phyloP scores from a whole-genome alignment of 2,888 invertebrate species.

The Urechis unicinctus region DNA sequence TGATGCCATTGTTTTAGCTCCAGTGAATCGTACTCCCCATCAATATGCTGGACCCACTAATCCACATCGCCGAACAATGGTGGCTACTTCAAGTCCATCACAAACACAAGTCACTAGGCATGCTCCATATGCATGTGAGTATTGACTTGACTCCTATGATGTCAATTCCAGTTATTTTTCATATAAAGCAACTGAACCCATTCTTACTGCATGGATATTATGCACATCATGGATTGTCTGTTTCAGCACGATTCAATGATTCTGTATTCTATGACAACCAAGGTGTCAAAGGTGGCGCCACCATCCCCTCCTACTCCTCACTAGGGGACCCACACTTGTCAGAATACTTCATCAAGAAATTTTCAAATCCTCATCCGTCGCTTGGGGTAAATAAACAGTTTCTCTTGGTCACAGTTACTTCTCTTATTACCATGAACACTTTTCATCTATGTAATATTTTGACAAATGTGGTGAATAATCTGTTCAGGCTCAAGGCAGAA shows the following conservation, averaged over 20 bases:
- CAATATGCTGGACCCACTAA: background rate
- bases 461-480: background rate
- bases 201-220: background rate
- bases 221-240: background rate
- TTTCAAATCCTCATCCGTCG: slow-evolving; percentile 29
- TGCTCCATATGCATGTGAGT: slow-evolving; percentile 11
- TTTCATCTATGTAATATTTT: background rate
- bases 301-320: slow-evolving; percentile 35
- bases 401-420: background rate
- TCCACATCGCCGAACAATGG: background rate
- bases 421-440: background rate
- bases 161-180: background rate
- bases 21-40: too few species aligned
- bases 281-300: background rate
- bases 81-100: background rate
- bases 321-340: slow-evolving; percentile 44
- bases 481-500: too few species aligned
- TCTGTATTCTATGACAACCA: background rate
- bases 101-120: slow-evolving; percentile 3
- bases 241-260: slow-evolving; percentile 3
- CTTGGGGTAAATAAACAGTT: background rate
- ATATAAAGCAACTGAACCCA: background rate
- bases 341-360: slow-evolving; percentile 42
- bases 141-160: background rate
- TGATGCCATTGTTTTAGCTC: too few species aligned